Evolutionary conservation across 2,797 vertebrate genomes (phyloP).

Genomic region (Sylvilagus floridanus): DNA sequence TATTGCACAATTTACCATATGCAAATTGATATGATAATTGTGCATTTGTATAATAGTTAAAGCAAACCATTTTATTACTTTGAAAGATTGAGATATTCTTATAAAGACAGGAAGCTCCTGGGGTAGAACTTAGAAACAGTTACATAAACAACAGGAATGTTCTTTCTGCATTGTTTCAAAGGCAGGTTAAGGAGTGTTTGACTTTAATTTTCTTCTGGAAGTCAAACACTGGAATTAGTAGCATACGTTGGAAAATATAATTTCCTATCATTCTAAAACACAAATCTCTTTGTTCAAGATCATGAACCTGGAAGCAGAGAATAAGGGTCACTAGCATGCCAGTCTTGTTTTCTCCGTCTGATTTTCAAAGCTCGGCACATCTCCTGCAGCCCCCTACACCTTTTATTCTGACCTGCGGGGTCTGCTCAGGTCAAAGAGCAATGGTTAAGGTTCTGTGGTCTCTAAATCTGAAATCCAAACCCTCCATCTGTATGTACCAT

Average conservation of each 20-base stretch:
- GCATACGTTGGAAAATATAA: neutral
- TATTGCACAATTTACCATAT: neutral
- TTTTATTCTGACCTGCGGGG: neutral
- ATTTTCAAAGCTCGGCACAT: neutral
- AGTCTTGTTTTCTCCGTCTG: neutral
- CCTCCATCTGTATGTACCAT: neutral
- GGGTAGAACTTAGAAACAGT: neutral
- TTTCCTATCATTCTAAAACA: neutral
- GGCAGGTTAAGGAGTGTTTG: neutral
- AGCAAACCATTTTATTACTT: slow-evolving; percentile 33
- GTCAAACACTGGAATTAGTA: neutral
- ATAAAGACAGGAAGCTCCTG: neutral
- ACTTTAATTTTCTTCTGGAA: slow-evolving; percentile 37
- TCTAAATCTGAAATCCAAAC: neutral
- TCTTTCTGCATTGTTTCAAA: neutral
- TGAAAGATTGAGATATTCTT: slow-evolving; percentile 1
- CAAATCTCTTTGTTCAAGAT: neutral
- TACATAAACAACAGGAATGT: neutral
- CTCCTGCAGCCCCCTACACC: rapidly evolving
- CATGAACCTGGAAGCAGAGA: neutral
- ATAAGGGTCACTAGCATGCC: neutral
- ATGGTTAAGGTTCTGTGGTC: neutral
- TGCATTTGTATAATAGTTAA: neutral
- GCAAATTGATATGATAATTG: neutral
- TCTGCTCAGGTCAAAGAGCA: neutral